Percentiles rank a stretch among this genome's conserved stretches.
phyloP scores from a whole-genome alignment of 1,140 invertebrate genomes.

The Manduca sexta region DNA sequence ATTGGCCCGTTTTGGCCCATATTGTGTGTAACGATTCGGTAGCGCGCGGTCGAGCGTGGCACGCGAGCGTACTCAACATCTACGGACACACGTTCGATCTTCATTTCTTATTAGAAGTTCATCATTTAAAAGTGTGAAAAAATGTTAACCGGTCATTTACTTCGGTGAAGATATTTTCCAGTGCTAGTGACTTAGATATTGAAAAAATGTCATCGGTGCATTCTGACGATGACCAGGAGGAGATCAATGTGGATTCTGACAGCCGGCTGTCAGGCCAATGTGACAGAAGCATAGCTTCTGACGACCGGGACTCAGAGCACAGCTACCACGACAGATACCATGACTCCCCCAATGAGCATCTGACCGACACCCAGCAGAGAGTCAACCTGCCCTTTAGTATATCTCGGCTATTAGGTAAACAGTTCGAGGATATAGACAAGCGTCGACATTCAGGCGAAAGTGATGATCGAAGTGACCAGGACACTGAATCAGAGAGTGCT shows the following conservation, averaged over 20 bases:
- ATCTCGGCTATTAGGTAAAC: slow-evolving; percentile 80
- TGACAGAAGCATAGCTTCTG: slow-evolving; percentile 61
- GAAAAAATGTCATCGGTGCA: slow-evolving; percentile 70
- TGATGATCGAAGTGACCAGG: slow-evolving; percentile 70
- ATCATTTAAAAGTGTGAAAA: too few species aligned
- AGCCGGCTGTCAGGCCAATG: slow-evolving; percentile 74
- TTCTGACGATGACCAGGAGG: slow-evolving; percentile 75
- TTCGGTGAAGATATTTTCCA: slow-evolving; percentile 17
- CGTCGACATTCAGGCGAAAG: slow-evolving; percentile 59
- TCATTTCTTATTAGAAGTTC: slow-evolving; percentile 8
- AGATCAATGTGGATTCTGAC: slow-evolving; percentile 77
- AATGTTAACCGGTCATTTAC: too few species aligned
- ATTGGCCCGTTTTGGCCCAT: slow-evolving; percentile 70
- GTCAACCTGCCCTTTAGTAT: slow-evolving; percentile 81
- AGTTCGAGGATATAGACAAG: slow-evolving; percentile 75
- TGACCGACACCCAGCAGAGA: slow-evolving; percentile 70
- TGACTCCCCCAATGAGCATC: slow-evolving; percentile 59
- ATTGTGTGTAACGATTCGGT: slow-evolving; percentile 67
- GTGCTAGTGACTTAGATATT: slow-evolving; percentile 40
- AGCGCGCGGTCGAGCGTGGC: slow-evolving; percentile 60
- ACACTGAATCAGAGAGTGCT: slow-evolving; percentile 67
- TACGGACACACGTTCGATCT: slow-evolving; percentile 21
- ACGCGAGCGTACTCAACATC: slow-evolving; percentile 37
- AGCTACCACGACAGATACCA: slow-evolving; percentile 60
- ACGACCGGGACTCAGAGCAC: slow-evolving; percentile 57